Evolutionary conservation across 2,797 vertebrate genomes (phyloP), one percentile per base, ranked within the genome.

Genomic region (Tenualosa ilisha): DNA sequence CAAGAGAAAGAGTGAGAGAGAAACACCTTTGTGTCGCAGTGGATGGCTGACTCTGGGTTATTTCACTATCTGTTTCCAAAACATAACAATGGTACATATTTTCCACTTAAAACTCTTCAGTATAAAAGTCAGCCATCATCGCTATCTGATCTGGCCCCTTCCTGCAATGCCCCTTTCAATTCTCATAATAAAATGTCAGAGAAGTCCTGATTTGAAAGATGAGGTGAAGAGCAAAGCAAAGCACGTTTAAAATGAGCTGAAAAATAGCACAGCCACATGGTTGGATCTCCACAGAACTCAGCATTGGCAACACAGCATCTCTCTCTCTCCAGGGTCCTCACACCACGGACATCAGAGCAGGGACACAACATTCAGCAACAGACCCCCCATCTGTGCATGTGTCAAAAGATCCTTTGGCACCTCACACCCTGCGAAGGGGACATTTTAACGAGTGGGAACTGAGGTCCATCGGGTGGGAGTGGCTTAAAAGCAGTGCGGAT

Each of bases 111-210:
- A 79, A 46, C 40, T 46, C 46, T 43, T 79, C 7, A 72, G 13
- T 72, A 31, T 68, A 68, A 37, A 37, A 68, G 63, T 68, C 31
- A 79, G 40, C 72, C 20, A 20, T 46, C 40, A 22, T 15, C 37
- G 37, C 1, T 79, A 43, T 79, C 72, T 79, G 72, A 79, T 79
- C 72, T 79, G 72, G 65, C 65, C 63, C 20, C 24, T 65, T 65
- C 26, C 63, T 65, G n/a, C 24, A 12, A 26, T 65, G 63, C 63
- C 65, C 65, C 65, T 40, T 72, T 40, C 13, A 6, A 72, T 72
- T 40, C 65, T 72, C 31, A 46, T 22, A 22, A 8, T 79, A 43
- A 46, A 7, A 22, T 11, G 13, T 72, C 65, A 72, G 65, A 13
- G 65, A 37, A 72, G 17, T 13, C 20, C 40, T 79, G 72, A 40